Conservation (phyloP, 2,888 invertebrate genomes). For the Rhagonycha fulva region DNA sequence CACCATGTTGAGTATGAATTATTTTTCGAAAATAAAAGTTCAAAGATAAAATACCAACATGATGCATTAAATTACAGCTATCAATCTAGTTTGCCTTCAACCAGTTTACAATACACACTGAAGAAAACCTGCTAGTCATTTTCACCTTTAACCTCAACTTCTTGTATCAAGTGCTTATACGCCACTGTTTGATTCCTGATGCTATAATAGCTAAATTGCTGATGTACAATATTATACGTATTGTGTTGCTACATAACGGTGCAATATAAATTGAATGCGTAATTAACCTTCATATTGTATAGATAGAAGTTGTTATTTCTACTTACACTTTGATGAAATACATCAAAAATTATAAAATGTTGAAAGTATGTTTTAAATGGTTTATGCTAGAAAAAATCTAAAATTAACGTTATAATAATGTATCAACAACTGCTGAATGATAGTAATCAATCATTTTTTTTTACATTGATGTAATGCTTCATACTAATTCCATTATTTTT, state of each 20-base stretch:
- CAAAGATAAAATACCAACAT: not conserved
- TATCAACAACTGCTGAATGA: not conserved
- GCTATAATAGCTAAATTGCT: conserved; percentile 7
- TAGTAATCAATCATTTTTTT: not conserved
- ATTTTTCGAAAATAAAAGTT: not conserved
- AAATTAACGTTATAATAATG: not conserved
- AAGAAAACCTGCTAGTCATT: conserved; percentile 28
- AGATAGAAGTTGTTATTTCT: not conserved
- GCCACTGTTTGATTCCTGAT: conserved; percentile 19
- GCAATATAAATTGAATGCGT: not conserved
- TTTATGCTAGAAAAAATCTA: not conserved
- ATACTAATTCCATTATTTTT: not conserved
- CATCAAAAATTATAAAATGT: not conserved
- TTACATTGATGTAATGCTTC: not conserved
- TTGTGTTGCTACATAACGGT: conserved; percentile 1
- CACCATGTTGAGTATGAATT: not conserved
- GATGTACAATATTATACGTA: not conserved
- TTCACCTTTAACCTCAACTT: conserved; percentile 27
- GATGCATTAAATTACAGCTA: conserved; percentile 7
- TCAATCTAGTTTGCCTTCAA: conserved; percentile 7
- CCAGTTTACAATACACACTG: conserved; percentile 12
- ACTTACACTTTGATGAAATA: not conserved
- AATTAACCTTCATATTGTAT: conserved; percentile 1
- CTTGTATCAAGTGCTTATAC: conserved; percentile 14
- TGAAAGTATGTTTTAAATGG: not conserved